Base-by-base conservation (phyloP, 2,888 invertebrate species). In the Xylota segnis region DNA sequence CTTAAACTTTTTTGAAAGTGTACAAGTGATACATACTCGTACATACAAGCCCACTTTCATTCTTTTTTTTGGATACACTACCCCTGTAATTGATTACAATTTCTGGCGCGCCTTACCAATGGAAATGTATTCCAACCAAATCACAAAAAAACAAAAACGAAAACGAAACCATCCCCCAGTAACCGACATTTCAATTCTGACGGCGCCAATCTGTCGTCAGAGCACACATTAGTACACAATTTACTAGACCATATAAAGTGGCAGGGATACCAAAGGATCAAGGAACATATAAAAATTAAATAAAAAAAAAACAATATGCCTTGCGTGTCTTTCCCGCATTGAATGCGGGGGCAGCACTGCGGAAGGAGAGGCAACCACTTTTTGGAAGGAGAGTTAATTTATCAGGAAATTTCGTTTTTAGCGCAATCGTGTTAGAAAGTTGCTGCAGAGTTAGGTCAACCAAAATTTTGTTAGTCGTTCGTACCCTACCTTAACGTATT, bases 181-280 rank as follows among this genome's bases (percentile, higher is more conserved):
- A 84, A 76, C 81, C 75, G 40, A 75, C 65, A 76, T 56, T 63
- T 58, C 32, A 81, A 52, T 81, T 76, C 52, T 37, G 45, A 27
- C 40, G 84, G 84, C 84, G 84, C 84, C 84, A 81, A 81, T 58
- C 59, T 75, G 84, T 75, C 84, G 84, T 45, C 66, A 65, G 16
- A 45, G 68, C 59, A 45, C 23, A 75, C 58, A 78, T 40, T 58
- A 40, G 34, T 45, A 56, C 45, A 29, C 65, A 29, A 58, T 68
- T 66, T 16, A 37, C 47, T 50, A 58, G 40, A 65, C 43, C 58
- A 74, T 43, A 52, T 5, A 34, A n/a, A n/a, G 23, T 54, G 58
- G 40, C 23, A 23, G 66, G 29, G 27, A 18, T 56, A 58, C 58
- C 18, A 34, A 58, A 34, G 56, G 78, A 74, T 72, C 78, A 79